Conservation (phyloP, 2,888 invertebrate genomes). For the Diloba caeruleocephala region DNA sequence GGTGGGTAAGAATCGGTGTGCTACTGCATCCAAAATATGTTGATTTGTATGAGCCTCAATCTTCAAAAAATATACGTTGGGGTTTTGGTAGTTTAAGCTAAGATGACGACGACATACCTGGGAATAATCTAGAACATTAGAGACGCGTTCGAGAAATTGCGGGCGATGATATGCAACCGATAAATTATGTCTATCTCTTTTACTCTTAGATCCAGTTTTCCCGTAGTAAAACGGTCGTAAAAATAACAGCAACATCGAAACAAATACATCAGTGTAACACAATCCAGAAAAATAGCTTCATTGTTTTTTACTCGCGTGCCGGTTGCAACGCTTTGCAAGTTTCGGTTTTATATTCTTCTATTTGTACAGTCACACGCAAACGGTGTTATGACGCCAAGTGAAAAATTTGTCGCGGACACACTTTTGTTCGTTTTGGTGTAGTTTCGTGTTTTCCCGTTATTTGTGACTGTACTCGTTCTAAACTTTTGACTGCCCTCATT, state of each 20-base stretch:
- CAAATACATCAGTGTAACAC: conserved; percentile 45
- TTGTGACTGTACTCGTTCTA: conserved; percentile 30
- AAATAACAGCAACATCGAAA: conserved; percentile 39
- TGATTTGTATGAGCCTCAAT: no score
- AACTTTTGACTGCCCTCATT: conserved; percentile 32
- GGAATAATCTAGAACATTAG: no score
- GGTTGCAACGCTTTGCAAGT: conserved; percentile 58
- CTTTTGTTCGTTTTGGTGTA: conserved; percentile 57
- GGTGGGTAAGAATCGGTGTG: no score
- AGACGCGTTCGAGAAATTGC: no score
- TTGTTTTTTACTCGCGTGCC: conserved; percentile 50
- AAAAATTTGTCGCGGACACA: conserved; percentile 71
- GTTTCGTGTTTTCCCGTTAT: conserved; percentile 45
- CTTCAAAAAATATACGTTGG: no score
- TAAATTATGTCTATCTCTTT: conserved; percentile 20
- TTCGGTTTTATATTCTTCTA: conserved; percentile 49
- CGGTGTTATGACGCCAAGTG: conserved; percentile 69
- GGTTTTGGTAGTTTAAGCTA: no score
- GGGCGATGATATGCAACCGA: conserved; percentile 14
- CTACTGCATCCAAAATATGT: no score
- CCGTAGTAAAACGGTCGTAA: conserved; percentile 24
- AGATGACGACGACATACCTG: no score
- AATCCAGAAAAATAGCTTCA: conserved; percentile 49
- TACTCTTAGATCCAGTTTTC: neutral
- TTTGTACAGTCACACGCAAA: conserved; percentile 64